Conservation (phyloP, 2,888 invertebrate species). For the Volucella bombylans region DNA sequence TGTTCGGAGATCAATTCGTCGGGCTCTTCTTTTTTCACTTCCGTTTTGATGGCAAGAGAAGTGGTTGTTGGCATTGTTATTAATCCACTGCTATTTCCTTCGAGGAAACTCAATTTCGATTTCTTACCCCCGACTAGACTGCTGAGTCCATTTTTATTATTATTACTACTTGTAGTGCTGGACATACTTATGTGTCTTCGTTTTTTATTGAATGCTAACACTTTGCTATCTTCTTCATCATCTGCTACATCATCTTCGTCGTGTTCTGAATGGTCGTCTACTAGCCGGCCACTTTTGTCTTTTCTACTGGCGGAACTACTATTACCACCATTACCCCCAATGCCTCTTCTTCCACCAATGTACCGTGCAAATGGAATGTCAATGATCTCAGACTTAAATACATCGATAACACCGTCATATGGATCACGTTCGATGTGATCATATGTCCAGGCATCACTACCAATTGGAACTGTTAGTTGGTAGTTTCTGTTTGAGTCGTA, state of each 20-base stretch:
- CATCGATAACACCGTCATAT: conserved; percentile 90
- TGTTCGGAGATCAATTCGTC: conserved; percentile 64
- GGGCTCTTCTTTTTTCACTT: conserved; percentile 77
- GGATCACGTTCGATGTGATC: conserved; percentile 83
- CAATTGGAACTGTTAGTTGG: conserved; percentile 84
- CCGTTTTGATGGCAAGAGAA: conserved; percentile 61
- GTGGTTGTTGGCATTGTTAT: too few relatives aligned
- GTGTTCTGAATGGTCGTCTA: conserved; percentile 45
- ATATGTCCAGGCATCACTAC: conserved; percentile 90
- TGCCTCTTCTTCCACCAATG: conserved; percentile 75
- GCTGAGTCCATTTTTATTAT: conserved; percentile 56
- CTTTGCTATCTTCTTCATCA: conserved; percentile 76
- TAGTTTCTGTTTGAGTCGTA: conserved; percentile 85
- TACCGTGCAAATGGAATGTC: conserved; percentile 91
- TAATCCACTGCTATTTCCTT: conserved; percentile 23
- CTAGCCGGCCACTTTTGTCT: conserved; percentile 45
- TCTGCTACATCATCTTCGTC: conserved; percentile 69
- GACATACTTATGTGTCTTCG: conserved; percentile 78
- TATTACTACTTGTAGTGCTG: conserved; percentile 57
- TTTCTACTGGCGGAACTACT: conserved; percentile 47
- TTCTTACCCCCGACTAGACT: conserved; percentile 77
- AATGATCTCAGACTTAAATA: conserved; percentile 91
- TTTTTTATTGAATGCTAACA: conserved; percentile 80
- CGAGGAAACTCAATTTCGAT: conserved; percentile 75
- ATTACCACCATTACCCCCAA: conserved; percentile 69